Conservation (phyloP, 2,113 vertebrate genomes). For the Cervus canadensis region DNA sequence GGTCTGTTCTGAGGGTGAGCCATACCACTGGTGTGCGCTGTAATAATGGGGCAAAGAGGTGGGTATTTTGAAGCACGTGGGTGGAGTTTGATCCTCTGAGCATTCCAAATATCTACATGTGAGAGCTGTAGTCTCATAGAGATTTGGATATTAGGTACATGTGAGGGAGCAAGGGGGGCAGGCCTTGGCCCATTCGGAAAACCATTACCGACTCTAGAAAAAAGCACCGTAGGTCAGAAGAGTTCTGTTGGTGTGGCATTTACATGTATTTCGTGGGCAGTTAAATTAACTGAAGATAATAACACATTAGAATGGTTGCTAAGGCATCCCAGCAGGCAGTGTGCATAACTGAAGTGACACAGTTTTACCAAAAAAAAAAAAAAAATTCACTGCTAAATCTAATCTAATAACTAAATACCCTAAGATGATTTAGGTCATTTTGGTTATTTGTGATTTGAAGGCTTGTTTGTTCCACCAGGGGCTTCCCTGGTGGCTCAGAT, state of each 20-base stretch:
- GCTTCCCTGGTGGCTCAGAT: neutral
- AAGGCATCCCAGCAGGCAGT: neutral
- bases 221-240: neutral
- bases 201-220: neutral
- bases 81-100: neutral
- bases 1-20: neutral
- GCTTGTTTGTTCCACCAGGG: neutral
- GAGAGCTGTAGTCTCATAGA: neutral
- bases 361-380: neutral
- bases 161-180: neutral
- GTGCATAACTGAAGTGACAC: fast-evolving
- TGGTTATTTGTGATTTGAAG: neutral
- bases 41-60: neutral
- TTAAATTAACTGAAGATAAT: neutral
- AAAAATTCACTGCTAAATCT: neutral
- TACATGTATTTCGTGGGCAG: neutral
- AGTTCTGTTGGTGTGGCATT: neutral
- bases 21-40: neutral
- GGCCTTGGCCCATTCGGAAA: neutral
- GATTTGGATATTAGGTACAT: neutral
- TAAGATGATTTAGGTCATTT: neutral
- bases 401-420: neutral
- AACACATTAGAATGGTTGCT: neutral
- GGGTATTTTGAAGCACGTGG: neutral
- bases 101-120: neutral